These are phyloP conservation scores for Lamellibrachia satsuma DNA, from an alignment of 2,888 invertebrate genomes.

Conservation along the genomic window DNA sequence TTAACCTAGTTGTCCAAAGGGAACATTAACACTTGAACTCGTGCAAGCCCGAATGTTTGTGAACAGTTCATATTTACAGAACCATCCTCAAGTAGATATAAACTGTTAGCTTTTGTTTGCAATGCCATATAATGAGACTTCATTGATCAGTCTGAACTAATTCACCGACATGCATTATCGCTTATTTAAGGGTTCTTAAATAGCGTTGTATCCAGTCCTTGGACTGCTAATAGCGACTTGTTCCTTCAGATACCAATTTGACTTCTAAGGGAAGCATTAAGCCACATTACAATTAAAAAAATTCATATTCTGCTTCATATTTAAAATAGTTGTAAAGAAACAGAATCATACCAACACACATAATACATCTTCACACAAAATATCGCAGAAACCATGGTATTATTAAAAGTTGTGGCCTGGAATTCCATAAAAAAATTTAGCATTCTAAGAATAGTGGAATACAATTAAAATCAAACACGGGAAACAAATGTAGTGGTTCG, in stretches of 20 bases:
- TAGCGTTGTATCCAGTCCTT: background rate
- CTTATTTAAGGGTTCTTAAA: background rate
- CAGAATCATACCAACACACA: too few species aligned
- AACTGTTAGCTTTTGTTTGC: background rate
- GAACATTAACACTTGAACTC: background rate
- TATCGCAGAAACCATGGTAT: too few species aligned
- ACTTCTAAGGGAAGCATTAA: background rate
- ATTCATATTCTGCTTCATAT: too few species aligned
- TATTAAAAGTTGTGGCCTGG: too few species aligned
- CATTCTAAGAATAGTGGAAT: too few species aligned
- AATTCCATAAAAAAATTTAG: too few species aligned
- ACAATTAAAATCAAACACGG: too few species aligned
- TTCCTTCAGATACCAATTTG: background rate
- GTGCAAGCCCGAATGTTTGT: background rate
- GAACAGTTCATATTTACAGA: background rate
- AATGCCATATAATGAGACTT: background rate
- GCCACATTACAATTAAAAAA: background rate
- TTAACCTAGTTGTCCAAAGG: conserved; percentile 10
- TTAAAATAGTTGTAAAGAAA: too few species aligned
- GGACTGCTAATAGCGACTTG: background rate
- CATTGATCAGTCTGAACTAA: background rate
- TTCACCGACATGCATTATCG: background rate
- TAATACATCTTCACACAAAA: too few species aligned
- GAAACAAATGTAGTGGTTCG: too few species aligned
- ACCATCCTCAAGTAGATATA: background rate